Evolutionary conservation across 2,113 vertebrate genomes (phyloP).

Genomic region (Corapipo altera): DNA sequence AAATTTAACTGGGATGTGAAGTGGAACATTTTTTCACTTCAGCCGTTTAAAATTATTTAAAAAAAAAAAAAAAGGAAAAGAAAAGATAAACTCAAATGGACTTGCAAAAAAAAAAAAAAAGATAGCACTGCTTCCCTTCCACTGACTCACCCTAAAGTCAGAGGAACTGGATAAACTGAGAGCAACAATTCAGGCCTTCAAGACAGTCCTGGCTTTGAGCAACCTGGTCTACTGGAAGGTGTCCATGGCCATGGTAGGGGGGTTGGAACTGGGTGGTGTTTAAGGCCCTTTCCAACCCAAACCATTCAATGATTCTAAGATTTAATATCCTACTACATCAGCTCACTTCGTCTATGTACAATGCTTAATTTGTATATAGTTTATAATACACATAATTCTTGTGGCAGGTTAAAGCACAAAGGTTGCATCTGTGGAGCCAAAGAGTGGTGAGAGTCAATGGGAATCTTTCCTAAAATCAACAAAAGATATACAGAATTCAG

Average conservation of each 20-base stretch:
- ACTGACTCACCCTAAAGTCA: background rate
- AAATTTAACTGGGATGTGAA: background rate
- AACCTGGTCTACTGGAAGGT: background rate
- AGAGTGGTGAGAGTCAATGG: background rate
- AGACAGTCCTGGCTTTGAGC: background rate
- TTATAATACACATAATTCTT: background rate
- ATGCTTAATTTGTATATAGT: background rate
- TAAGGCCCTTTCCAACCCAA: background rate
- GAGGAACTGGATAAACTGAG: background rate
- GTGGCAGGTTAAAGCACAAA: background rate
- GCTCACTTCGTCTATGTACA: background rate
- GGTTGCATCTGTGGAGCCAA: background rate
- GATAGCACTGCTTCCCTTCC: background rate
- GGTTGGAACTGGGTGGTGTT: background rate
- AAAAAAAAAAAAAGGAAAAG: fast-evolving
- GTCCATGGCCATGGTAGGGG: background rate
- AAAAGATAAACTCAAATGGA: background rate
- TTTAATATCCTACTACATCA: background rate
- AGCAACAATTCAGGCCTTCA: background rate
- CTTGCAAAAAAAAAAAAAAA: background rate
- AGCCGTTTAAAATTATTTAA: background rate
- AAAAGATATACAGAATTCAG: background rate
- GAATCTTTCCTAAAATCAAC: background rate
- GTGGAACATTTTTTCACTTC: background rate
- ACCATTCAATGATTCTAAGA: background rate